phyloP scores from a whole-genome alignment of 1,140 invertebrate species.

The Megalonaias nervosa region DNA sequence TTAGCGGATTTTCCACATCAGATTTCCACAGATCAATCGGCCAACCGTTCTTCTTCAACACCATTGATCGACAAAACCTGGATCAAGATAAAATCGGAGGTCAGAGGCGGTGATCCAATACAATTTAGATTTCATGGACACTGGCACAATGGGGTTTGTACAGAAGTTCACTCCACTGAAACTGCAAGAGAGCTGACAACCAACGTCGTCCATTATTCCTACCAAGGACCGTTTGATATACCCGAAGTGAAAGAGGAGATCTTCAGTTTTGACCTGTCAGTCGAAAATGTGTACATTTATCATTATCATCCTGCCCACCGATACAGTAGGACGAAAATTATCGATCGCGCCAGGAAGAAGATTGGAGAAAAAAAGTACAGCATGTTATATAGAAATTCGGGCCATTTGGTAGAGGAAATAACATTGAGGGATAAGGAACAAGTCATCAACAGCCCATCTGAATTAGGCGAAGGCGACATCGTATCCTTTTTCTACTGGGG shows the following conservation, averaged over 20 bases:
- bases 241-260: slow-evolving; percentile 8
- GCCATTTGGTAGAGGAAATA: slow-evolving; percentile 22
- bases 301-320: slow-evolving; percentile 19
- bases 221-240: background rate
- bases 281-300: slow-evolving; percentile 18
- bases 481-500: slow-evolving; percentile 20
- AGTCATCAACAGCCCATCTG: background rate
- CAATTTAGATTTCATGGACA: slow-evolving; percentile 10
- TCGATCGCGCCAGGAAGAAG: slow-evolving; percentile 11
- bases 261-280: slow-evolving; percentile 8
- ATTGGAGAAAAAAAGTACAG: slow-evolving; percentile 16
- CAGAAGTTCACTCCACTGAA: background rate
- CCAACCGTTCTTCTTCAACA: background rate
- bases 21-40: background rate
- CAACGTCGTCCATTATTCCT: slow-evolving; percentile 16
- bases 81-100: slow-evolving; percentile 12
- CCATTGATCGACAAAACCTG: background rate
- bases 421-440: background rate
- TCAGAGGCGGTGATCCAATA: slow-evolving; percentile 10
- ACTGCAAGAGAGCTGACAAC: background rate
- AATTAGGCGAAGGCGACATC: slow-evolving; percentile 2
- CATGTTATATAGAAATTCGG: slow-evolving; percentile 1
- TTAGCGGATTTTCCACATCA: too few species aligned
- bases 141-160: slow-evolving; percentile 20
- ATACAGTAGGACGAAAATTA: slow-evolving; percentile 4